Percentiles rank a stretch among this genome's conserved stretches.
These are phyloP conservation scores for Rousettus leschenaultii DNA, from an alignment of 2,113 vertebrate genomes.

Conservation along the genomic window DNA sequence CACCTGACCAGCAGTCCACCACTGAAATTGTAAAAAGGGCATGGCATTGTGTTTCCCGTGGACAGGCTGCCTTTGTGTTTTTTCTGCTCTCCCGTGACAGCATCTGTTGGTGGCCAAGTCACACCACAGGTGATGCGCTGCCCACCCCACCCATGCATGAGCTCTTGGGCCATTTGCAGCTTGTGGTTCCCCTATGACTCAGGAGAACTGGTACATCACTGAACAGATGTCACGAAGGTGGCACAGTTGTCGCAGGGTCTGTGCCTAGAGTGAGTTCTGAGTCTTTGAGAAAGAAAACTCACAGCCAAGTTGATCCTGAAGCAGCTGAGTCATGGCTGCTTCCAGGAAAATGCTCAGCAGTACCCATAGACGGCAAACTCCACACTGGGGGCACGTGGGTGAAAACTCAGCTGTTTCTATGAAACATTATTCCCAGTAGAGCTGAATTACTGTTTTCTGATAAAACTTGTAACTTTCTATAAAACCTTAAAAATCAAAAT, in stretches of 20 bases:
- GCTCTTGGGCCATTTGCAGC: not conserved
- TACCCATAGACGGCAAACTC: not conserved
- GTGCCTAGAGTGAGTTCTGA: not conserved
- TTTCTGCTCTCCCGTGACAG: not conserved
- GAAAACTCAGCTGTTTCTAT: not conserved
- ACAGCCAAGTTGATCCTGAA: conserved; percentile 10
- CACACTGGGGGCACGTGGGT: not conserved
- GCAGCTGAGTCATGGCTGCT: not conserved
- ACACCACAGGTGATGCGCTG: not conserved
- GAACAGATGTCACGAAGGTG: conserved; percentile 6
- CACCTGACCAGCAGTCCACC: not conserved
- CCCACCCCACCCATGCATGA: not conserved
- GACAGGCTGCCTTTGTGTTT: not conserved
- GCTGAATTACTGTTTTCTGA: not conserved
- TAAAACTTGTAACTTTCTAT: not conserved
- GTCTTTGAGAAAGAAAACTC: not conserved
- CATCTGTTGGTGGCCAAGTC: conserved; percentile 22
- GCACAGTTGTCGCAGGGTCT: not conserved
- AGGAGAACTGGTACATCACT: not conserved
- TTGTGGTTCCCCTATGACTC: conserved; percentile 34
- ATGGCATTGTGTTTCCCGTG: accelerated
- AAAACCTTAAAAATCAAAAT: not conserved
- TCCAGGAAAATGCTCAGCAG: not conserved
- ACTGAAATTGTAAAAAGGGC: not conserved
- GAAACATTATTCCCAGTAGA: not conserved